Evolutionary conservation across 1,140 invertebrate genomes (phyloP), one percentile per base, ranked within the genome.

Genomic region (Pseudomyrmex dendroicus): DNA sequence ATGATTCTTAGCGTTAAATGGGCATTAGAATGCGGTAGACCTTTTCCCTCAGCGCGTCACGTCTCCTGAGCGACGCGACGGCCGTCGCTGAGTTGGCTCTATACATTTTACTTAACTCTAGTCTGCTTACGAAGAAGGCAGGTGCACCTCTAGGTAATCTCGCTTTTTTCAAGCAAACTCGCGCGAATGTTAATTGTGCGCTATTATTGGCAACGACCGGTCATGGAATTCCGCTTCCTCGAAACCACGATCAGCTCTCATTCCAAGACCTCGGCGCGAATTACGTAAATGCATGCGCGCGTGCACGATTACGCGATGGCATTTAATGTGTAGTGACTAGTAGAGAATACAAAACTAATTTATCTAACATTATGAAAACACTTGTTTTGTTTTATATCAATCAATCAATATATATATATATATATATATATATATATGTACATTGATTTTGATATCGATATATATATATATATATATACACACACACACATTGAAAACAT

Each of bases 61-160:
- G 78, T 84, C 52, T 80, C 85, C 72, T 35, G 35, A 5, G 7
- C 35, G 35, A 59, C 89, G 90, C 91, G 91, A 92, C 91, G 91
- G 91, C 91, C 91, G 91, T 82, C 91, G 91, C 90, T 88, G 63
- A 70, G 54, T 22, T 46, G 15, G 62, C 20, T 67, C 48, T 46
- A 5, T 48, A 12, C 46, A 52, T 48, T 76, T 44, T n/a, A 15
- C 61, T 35, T 35, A 35, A n/a, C 25, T 48, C 66, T 48, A 25
- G 66, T 8, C 66, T 48, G 66, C 54, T 84, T 90, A 84, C 83
- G 80, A 76, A 78, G 78, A 84, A 87, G 76, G 85, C 90, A 92
- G 89, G 90, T 91, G 86, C 68, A 73, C 59, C 48, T 64, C 61
- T 56, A 50, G 74, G 73, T 20, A 8, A 66, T 50, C 48, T 74